phyloP scores from a whole-genome alignment of 1,140 invertebrate genomes.

The Alviniconcha marisindica region DNA sequence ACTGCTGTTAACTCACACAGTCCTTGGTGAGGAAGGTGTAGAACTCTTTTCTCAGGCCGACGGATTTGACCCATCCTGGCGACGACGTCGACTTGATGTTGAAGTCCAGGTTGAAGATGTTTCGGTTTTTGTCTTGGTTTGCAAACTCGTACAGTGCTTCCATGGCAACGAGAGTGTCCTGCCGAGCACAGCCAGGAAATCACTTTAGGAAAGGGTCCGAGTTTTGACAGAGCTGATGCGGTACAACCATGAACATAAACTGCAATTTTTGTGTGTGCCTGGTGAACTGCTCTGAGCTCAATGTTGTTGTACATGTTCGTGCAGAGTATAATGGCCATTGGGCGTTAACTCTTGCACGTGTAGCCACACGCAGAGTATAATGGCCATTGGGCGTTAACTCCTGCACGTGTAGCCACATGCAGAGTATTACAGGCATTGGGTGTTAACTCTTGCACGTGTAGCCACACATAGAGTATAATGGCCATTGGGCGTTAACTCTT shows the following conservation, averaged over 20 bases:
- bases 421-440: no score
- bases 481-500: no score
- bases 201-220: not conserved
- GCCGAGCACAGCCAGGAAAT: conserved; percentile 60
- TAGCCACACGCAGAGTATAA: no score
- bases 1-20: conserved; percentile 16
- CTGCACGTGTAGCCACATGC: no score
- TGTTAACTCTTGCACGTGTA: no score
- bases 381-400: no score
- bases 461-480: no score
- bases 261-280: not conserved
- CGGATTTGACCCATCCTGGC: conserved; percentile 66
- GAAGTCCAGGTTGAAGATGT: conserved; percentile 89
- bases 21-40: conserved; percentile 19
- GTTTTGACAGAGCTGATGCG: not conserved
- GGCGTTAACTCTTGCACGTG: no score
- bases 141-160: conserved; percentile 95
- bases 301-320: no score
- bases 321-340: no score
- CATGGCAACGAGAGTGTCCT: conserved; percentile 91
- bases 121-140: conserved; percentile 87
- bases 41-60: conserved; percentile 53
- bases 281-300: no score
- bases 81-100: conserved; percentile 91
- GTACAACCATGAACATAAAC: not conserved